Evolutionary conservation across 2,113 vertebrate genomes (phyloP), one percentile per base, ranked within the genome.

Genomic region (Sinocyclocheilus rhinocerous): DNA sequence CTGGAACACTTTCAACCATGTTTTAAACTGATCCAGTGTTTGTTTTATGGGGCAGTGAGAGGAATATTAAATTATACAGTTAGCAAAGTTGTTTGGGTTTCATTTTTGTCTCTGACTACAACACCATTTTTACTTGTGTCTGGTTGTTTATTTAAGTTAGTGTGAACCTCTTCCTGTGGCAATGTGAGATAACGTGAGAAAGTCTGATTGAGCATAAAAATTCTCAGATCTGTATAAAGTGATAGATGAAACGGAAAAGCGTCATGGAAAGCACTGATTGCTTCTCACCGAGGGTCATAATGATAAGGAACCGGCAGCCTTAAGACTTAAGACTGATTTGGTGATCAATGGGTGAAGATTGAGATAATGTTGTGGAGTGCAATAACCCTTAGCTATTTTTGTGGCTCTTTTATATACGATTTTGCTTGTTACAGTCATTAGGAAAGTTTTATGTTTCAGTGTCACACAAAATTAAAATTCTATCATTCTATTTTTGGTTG

Each of bases 221-320:
- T 29, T 9, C 52, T 36, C 8, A 6, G 13, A n/a, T 33, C 39
- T 76, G 15, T 52, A 24, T 61, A 73, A 76, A 22, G 16, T 76
- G 72, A 84, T 84, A 33, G 61, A 81, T 29, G 16, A 52, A n/a
- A 3, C 69, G 48, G 67, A 24, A 81, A 81, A 39, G 75, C 63
- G n/a, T 83, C 12, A 33, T 76, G 72, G 45, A 11, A 48, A 48
- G 20, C 72, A 48, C 72, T 83, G 59, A 83, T 42, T 59, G 48
- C 33, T 69, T 24, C 59, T 80, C 12, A 7, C 24, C 15, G 2
- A 45, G 24, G 16, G 52, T 42, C 7, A 20, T 20, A 59, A 48
- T 65, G 26, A 63, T 63, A 78, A 78, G 42, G 9, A 59, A 52
- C 39, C 48, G 59, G 76, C 36, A 52, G 82, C 69, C 33, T 73